These are phyloP conservation scores for Heliothis subflexa DNA, from an alignment of 1,140 invertebrate genomes.

Conservation along the genomic window DNA sequence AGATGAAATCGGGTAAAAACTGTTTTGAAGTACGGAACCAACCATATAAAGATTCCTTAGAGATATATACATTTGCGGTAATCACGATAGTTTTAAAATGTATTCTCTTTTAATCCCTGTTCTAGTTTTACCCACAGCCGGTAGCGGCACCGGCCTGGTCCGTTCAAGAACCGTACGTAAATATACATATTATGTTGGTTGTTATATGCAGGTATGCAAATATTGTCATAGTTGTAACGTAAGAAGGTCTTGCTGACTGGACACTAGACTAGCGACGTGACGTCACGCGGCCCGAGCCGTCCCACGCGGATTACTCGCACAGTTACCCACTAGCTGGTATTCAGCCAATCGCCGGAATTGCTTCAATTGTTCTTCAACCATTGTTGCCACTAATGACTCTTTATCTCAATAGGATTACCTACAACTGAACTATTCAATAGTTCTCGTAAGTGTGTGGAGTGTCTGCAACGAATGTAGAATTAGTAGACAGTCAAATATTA, in stretches of 20 bases:
- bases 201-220: no score
- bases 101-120: no score
- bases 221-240: neutral
- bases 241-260: no score
- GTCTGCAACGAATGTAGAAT: neutral
- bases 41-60: no score
- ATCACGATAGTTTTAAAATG: no score
- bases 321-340: neutral
- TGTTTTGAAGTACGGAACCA: no score
- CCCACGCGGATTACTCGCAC: conserved; percentile 18
- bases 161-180: no score
- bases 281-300: neutral
- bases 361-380: neutral
- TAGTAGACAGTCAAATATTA: neutral
- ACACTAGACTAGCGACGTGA: neutral
- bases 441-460: neutral
- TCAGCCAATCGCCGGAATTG: neutral
- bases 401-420: conserved; percentile 21
- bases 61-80: no score
- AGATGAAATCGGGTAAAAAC: no score
- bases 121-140: no score
- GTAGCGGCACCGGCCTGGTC: no score
- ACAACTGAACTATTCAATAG: neutral
- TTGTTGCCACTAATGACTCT: conserved; percentile 28
- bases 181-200: no score